Base-by-base conservation (phyloP, 1,140 invertebrate species). In the Zaprionus capensis region DNA sequence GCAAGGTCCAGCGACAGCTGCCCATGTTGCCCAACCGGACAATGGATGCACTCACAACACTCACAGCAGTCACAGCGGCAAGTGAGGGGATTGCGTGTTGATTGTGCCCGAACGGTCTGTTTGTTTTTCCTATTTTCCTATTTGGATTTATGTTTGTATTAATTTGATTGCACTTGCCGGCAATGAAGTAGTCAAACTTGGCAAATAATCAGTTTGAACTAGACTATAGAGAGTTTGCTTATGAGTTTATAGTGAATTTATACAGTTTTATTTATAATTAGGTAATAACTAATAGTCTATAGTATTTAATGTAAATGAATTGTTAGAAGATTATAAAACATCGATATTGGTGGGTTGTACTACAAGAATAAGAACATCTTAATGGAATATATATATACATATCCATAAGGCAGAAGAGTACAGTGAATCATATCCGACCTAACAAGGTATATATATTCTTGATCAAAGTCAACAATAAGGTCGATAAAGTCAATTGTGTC, bases 111-210 rank as follows among this genome's bases (percentile, higher is more conserved):
- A 61, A 15, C 22, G 17, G 46, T 49, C 55, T 81, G 74, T 82
- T 82, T 87, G 69, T 63, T 88, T 87, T 58, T 59, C 9, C 46
- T 51, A 46, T 4, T 15, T 46, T 46, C 31, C 53, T 64, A 36
- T 58, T 57, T 41, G 56, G 41, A 81, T 65, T 67, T 71, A 81
- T 82, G 71, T 78, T 61, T 87, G 71, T 78, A 65, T 87, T 82
- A 72, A 87, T 83, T 83, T 75, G 62, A 80, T 80, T 87, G 59
- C 46, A 55, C 28, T 71, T 41, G 61, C 59, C 15, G 36, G n/a
- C 22, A 51, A 22, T 51, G 26, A 31, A 63, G 44, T 49, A 34
- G 9, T 46, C 38, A 44, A 61, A 61, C 5, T 24, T 51, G 46
- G 46, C 46, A 49, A 49, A 49, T 22, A 49, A 14, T 12, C 46